Evolutionary conservation across 2,797 vertebrate genomes (phyloP).

Genomic region (Liparis tanakae): DNA sequence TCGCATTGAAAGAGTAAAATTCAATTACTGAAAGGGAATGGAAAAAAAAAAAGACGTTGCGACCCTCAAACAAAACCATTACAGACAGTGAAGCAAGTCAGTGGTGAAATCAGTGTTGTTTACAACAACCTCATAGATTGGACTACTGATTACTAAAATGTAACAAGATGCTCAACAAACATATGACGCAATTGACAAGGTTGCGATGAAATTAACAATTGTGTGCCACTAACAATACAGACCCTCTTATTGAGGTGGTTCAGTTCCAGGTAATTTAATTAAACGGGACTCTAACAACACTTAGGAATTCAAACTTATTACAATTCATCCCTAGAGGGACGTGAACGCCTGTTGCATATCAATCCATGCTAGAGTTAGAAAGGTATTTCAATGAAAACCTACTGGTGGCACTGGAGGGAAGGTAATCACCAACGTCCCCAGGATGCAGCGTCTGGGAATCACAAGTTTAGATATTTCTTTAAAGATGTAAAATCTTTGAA

Average conservation of each 20-base stretch:
- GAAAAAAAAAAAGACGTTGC: slow-evolving; percentile 38
- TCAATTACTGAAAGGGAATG: slow-evolving; percentile 51
- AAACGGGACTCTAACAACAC: background rate
- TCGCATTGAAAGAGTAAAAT: slow-evolving; percentile 63
- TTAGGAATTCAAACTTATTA: background rate
- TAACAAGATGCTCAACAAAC: background rate
- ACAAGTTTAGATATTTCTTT: background rate
- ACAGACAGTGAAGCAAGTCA: background rate
- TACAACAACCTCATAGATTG: background rate
- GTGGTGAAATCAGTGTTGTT: background rate
- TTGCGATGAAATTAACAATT: background rate
- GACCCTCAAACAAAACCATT: background rate
- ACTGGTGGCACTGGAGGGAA: background rate
- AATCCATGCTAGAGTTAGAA: background rate
- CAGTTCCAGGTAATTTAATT: background rate
- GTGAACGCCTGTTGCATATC: background rate
- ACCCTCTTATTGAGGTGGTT: background rate
- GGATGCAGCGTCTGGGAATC: background rate
- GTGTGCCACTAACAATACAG: background rate
- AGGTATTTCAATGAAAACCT: background rate
- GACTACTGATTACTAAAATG: background rate
- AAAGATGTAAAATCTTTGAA: background rate
- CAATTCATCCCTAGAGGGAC: background rate
- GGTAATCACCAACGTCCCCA: background rate
- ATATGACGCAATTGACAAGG: background rate